These are phyloP conservation scores for Gonioctena quinquepunctata DNA, from an alignment of 1,140 invertebrate species.

Conservation along the genomic window DNA sequence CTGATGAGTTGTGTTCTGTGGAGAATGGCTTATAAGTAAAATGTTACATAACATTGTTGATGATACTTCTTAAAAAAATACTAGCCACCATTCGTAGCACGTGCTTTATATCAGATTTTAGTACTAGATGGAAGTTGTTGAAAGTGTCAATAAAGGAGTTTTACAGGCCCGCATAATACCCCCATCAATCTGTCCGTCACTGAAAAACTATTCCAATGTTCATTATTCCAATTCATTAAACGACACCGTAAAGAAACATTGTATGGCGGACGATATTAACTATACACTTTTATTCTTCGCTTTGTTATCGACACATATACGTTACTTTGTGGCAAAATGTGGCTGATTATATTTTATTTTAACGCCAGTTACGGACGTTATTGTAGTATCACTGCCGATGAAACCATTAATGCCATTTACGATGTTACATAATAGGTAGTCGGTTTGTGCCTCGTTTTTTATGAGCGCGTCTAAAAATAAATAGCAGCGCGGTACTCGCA, in stretches of 20 bases:
- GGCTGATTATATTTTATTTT: not conserved
- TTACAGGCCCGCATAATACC: conserved; percentile 30
- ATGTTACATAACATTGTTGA: too few species aligned
- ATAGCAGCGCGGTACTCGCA: too few species aligned
- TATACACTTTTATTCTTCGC: not conserved
- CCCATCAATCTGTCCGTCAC: conserved; percentile 19
- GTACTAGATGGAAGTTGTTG: too few species aligned
- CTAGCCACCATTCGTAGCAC: too few species aligned
- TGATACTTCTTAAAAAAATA: too few species aligned
- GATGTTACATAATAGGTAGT: not conserved
- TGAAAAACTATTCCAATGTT: conserved; percentile 9
- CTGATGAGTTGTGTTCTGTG: too few species aligned
- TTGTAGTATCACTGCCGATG: not conserved
- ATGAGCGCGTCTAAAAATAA: too few species aligned
- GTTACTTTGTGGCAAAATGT: conserved; percentile 8
- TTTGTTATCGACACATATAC: conserved; percentile 4
- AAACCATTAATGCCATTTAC: conserved; percentile 7
- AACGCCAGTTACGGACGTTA: not conserved
- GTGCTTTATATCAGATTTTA: too few species aligned
- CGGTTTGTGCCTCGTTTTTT: not conserved
- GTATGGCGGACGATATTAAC: conserved; percentile 7
- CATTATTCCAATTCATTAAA: conserved; percentile 18
- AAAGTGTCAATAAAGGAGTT: conserved; percentile 34
- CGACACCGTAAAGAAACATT: conserved; percentile 10
- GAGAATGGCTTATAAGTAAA: too few species aligned